phyloP scores from a whole-genome alignment of 2,113 vertebrate species.

The Platichthys flesus region DNA sequence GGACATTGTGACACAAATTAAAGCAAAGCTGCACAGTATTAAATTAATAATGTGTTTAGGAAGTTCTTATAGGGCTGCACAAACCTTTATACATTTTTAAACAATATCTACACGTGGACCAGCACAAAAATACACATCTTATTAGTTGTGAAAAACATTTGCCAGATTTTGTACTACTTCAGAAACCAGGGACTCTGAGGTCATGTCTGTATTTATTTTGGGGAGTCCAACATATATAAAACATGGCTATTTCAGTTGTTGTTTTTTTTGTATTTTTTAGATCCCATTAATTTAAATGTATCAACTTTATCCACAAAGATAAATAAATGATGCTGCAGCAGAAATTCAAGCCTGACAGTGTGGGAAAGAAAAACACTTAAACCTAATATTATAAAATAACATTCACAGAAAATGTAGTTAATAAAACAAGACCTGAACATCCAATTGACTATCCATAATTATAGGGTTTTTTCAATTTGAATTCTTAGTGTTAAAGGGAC shows the following conservation, averaged over 20 bases:
- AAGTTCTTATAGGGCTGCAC: neutral
- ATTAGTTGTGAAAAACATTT: neutral
- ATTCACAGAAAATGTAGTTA: neutral
- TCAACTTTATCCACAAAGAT: neutral
- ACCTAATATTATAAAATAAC: neutral
- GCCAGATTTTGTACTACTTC: neutral
- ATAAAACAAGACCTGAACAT: neutral
- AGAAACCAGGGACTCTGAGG: no score
- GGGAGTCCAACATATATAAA: neutral
- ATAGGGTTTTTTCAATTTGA: rapidly evolving
- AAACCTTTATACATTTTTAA: neutral
- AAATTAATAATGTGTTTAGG: neutral
- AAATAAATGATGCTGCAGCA: neutral
- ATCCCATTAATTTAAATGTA: neutral
- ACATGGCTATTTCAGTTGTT: neutral
- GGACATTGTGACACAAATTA: neutral
- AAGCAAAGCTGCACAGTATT: slow-evolving; percentile 1
- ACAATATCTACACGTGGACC: neutral
- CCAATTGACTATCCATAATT: neutral
- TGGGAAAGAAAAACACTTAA: neutral
- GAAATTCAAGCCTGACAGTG: neutral
- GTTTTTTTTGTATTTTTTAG: neutral
- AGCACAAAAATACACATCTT: neutral
- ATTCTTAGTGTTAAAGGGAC: neutral
- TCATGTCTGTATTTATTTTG: neutral